A percentile compares a stretch with the other conserved stretches of the same genome.
These are phyloP conservation scores for Ochotona curzoniae DNA, from an alignment of 2,113 vertebrate genomes.

Conservation along the genomic window DNA sequence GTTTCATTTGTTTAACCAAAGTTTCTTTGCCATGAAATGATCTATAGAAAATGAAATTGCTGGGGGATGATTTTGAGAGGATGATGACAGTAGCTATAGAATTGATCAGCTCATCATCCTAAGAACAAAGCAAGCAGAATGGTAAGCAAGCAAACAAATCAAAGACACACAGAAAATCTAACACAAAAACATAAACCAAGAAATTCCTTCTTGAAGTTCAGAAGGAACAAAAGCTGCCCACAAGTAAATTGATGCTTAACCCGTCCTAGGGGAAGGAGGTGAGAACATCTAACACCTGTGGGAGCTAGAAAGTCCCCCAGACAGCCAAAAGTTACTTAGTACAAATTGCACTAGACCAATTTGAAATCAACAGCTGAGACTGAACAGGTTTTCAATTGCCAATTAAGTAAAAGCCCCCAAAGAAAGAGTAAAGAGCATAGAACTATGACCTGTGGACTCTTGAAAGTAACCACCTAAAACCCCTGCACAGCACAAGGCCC, in stretches of 20 bases:
- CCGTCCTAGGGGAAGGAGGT: background rate
- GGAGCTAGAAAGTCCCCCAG: background rate
- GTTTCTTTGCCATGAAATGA: background rate
- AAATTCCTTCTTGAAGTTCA: background rate
- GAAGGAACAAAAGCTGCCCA: background rate
- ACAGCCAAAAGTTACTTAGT: background rate
- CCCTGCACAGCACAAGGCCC: background rate
- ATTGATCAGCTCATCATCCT: background rate
- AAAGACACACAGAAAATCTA: background rate
- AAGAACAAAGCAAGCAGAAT: background rate
- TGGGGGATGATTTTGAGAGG: background rate
- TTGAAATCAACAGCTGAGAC: background rate
- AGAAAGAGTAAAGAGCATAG: background rate
- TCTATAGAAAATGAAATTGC: background rate
- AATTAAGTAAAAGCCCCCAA: background rate
- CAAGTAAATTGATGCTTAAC: background rate
- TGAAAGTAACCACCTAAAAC: slow-evolving; percentile 36
- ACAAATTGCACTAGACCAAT: background rate
- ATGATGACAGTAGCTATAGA: background rate
- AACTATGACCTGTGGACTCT: background rate
- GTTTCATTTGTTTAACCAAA: background rate
- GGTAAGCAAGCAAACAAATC: background rate
- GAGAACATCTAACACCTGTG: background rate
- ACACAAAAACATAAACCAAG: background rate
- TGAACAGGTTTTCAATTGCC: background rate